Conservation (phyloP, 1,140 invertebrate genomes). For the Helicoverpa armigera region DNA sequence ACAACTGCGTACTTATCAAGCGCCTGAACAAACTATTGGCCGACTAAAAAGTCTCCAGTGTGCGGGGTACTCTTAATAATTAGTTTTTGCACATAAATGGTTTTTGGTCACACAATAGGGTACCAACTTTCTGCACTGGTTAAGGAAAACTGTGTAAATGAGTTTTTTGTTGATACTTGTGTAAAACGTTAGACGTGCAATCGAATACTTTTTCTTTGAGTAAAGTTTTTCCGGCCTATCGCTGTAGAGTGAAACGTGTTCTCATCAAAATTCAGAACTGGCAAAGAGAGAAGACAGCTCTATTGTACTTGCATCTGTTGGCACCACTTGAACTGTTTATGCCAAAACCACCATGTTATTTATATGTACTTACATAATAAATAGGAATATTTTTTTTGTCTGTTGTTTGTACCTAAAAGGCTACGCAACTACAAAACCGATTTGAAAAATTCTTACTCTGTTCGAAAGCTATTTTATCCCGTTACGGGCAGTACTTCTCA, state of each 20-base stretch:
- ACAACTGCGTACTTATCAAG: too few relatives aligned
- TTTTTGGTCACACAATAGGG: neutral
- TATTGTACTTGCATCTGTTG: neutral
- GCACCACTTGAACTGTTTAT: too few relatives aligned
- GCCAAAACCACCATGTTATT: too few relatives aligned
- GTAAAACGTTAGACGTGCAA: conserved; percentile 1
- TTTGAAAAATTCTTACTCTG: too few relatives aligned
- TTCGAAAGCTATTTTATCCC: too few relatives aligned
- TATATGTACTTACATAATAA: too few relatives aligned
- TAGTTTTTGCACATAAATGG: conserved; percentile 17
- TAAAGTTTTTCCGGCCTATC: neutral
- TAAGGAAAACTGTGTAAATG: neutral
- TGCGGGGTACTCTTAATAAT: neutral
- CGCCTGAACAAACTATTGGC: too few relatives aligned
- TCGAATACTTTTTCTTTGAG: neutral
- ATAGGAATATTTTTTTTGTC: too few relatives aligned
- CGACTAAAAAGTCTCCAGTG: too few relatives aligned
- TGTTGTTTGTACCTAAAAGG: too few relatives aligned
- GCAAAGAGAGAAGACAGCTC: neutral
- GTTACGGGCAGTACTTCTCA: too few relatives aligned
- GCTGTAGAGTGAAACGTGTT: neutral
- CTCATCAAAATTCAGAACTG: neutral
- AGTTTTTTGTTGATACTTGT: neutral
- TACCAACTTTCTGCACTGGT: conserved; percentile 7
- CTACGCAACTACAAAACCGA: too few relatives aligned